Base-by-base conservation (phyloP, 1,140 invertebrate genomes). In the Drosophila azteca region DNA sequence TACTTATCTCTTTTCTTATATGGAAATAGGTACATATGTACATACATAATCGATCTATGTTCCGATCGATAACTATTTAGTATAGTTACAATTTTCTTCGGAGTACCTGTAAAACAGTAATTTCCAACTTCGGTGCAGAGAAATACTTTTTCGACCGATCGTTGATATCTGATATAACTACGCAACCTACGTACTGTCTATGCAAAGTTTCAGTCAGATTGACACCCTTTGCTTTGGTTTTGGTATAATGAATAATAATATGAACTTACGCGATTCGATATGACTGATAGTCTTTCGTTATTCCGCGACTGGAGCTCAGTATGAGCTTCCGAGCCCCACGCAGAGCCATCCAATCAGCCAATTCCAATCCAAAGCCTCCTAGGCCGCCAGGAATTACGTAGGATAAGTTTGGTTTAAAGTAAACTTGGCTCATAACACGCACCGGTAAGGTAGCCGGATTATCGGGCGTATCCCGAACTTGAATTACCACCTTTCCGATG, bases 321-420 rank as follows among this genome's bases (percentile, higher is more conserved):
- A 98, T 92, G 1, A 99, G 74, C 79, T 95, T 95, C 63, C 92
- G 94, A 6, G 95, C 96, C 2, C 97, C 97, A 82, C 97, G 93
- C 26, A 95, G 88, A 13, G 97, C 93, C 61, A 98, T 92, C 97
- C 97, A 98, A 85, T 97, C 95, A 3, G 95, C 94, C 48, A 99
- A 89, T 90, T 99, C 97, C n/a, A 99, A 92, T 39, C 97, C 97
- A 90, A 99, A 97, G 2, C 97, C 97, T 31, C 97, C 97, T 0
- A 98, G 92, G 62, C 97, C 97, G 43, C 97, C 95, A 2, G 93
- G 92, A 1, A 95, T 93, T 0, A 95, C 82, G 72, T 94, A 95
- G 4, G 92, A 92, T 15, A 92, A 61, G 13, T 93, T 82, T 0
- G 90, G 87, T 9, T 92, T 87, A 61, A 93, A 94, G 55, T 92